Evolutionary conservation across 1,140 invertebrate genomes (phyloP).

Genomic region (Gonatopus flavifemur): DNA sequence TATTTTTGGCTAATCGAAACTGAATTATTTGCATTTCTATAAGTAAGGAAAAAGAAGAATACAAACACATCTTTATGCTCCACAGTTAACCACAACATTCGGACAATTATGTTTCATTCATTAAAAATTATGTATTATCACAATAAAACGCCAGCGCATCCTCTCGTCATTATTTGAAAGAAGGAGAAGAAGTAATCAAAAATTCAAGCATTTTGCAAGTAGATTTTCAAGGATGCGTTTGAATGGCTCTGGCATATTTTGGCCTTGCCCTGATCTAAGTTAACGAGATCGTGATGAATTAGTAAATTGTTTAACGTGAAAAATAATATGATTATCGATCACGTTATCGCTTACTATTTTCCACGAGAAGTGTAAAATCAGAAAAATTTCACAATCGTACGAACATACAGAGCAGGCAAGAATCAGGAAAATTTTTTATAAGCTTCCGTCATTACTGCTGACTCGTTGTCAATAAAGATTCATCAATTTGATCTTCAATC

Average conservation of each 20-base stretch:
- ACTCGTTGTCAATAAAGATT: conserved; percentile 11
- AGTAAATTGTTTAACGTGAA: too few species aligned
- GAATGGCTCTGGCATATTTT: conserved; percentile 50
- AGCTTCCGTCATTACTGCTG: conserved; percentile 17
- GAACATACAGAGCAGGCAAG: conserved; percentile 21
- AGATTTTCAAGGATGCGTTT: conserved; percentile 39
- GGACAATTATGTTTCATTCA: conserved; percentile 38
- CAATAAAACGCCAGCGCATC: conserved; percentile 50
- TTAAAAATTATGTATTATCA: conserved; percentile 51
- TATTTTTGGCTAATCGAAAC: too few species aligned
- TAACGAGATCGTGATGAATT: too few species aligned
- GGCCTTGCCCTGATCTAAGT: conserved; percentile 42
- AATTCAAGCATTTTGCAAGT: too few species aligned
- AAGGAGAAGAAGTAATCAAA: too few species aligned
- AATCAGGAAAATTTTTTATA: conserved; percentile 18
- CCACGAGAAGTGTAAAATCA: too few species aligned
- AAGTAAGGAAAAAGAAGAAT: conserved; percentile 7
- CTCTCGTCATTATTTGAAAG: too few species aligned
- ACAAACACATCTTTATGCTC: conserved; percentile 30
- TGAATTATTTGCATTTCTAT: too few species aligned
- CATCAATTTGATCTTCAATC: conserved; percentile 25
- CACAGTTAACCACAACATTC: conserved; percentile 43
- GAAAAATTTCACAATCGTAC: too few species aligned
- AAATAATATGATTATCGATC: too few species aligned
- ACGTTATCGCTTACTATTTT: too few species aligned